These are phyloP conservation scores for Notodromas monacha DNA, from an alignment of 2,888 invertebrate genomes.

Conservation along the genomic window DNA sequence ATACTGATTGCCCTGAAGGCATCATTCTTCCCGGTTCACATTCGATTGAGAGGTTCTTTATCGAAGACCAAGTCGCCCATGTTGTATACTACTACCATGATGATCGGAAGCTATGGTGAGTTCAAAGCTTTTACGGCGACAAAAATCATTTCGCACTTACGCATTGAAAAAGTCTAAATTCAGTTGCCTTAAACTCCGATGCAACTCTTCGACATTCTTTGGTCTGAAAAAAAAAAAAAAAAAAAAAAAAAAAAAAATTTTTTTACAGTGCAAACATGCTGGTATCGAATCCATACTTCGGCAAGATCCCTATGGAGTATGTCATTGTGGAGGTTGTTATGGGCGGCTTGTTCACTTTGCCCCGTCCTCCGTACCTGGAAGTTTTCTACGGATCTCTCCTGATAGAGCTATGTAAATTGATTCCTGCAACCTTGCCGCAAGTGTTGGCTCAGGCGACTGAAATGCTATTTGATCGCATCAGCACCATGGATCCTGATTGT, in stretches of 20 bases:
- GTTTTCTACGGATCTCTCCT: slow-evolving; percentile 75
- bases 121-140: too few species aligned
- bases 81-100: slow-evolving; percentile 56
- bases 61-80: slow-evolving; percentile 82
- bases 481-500: slow-evolving; percentile 83
- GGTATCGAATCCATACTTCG: too few species aligned
- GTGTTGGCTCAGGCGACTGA: slow-evolving; percentile 90
- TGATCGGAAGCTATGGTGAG: slow-evolving; percentile 77
- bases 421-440: slow-evolving; percentile 88
- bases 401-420: slow-evolving; percentile 82
- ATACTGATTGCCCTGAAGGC: slow-evolving; percentile 83
- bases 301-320: slow-evolving; percentile 79
- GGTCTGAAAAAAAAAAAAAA: too few species aligned
- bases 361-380: slow-evolving; percentile 54
- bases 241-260: too few species aligned
- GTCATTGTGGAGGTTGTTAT: slow-evolving; percentile 93
- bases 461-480: slow-evolving; percentile 73
- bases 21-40: slow-evolving; percentile 56
- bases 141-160: too few species aligned
- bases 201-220: too few species aligned
- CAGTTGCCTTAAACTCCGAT: too few species aligned
- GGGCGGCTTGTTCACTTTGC: slow-evolving; percentile 68
- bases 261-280: too few species aligned
- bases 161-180: too few species aligned
- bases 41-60: slow-evolving; percentile 82